Percentiles rank a stretch among this genome's conserved stretches.
These are phyloP conservation scores for Cinclus mexicanus DNA, from an alignment of 2,113 vertebrate genomes.

Conservation along the genomic window DNA sequence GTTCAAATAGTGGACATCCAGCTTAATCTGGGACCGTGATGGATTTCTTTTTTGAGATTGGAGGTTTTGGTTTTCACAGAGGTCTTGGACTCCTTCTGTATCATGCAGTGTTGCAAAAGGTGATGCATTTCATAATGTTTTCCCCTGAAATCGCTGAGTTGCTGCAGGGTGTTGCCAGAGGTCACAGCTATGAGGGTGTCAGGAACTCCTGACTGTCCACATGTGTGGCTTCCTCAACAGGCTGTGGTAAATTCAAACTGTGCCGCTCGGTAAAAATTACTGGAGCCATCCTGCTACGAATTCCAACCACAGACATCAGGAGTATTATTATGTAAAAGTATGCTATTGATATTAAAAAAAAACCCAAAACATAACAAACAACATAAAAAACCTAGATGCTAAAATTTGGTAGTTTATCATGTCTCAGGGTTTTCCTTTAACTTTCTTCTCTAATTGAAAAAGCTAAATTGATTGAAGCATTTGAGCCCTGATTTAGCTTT, in stretches of 20 bases:
- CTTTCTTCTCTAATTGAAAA: slow-evolving; percentile 71
- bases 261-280: neutral
- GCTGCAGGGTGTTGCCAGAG: neutral
- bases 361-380: neutral
- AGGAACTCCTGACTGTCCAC: neutral
- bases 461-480: slow-evolving; percentile 75
- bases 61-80: neutral
- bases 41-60: neutral
- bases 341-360: neutral
- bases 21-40: neutral
- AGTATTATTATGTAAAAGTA: neutral
- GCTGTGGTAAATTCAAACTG: neutral
- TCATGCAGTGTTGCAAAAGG: neutral
- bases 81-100: neutral
- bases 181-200: neutral
- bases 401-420: slow-evolving; percentile 36
- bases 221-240: neutral
- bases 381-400: neutral
- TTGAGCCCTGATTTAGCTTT: slow-evolving; percentile 75
- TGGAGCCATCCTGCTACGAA: neutral
- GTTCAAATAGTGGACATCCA: neutral
- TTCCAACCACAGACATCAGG: neutral
- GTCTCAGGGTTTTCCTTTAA: slow-evolving; percentile 64
- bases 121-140: neutral
- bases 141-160: neutral